These are phyloP conservation scores for Drosophila pegasa DNA, from an alignment of 2,888 invertebrate species.

Conservation along the genomic window DNA sequence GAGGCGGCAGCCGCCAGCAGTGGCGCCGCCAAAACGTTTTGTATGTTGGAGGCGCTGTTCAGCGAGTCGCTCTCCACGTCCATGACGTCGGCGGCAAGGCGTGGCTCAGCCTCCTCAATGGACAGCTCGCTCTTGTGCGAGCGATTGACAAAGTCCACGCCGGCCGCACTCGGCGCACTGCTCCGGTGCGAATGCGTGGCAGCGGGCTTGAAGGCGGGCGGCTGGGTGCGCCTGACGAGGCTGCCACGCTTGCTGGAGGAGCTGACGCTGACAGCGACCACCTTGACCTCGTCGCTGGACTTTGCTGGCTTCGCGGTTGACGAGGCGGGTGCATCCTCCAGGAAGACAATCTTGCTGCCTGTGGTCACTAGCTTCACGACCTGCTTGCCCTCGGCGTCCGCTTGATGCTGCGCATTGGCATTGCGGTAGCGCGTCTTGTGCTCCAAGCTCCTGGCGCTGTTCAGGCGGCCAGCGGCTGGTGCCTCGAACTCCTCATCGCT, in stretches of 20 bases:
- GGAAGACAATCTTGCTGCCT: conserved; percentile 83
- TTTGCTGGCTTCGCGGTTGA: conserved; percentile 37
- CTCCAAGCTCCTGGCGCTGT: conserved; percentile 60
- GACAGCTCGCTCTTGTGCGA: conserved; percentile 87
- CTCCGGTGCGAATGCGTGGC: conserved; percentile 26
- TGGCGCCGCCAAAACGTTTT: conserved; percentile 84
- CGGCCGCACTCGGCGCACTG: conserved; percentile 57
- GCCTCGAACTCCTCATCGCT: conserved; percentile 66
- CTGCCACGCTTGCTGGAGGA: conserved; percentile 78
- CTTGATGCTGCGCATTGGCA: conserved; percentile 49
- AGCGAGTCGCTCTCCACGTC: conserved; percentile 73
- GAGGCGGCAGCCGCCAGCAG: conserved; percentile 85
- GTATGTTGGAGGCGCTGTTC: conserved; percentile 83
- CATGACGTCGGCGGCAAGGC: conserved; percentile 83
- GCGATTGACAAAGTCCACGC: conserved; percentile 84
- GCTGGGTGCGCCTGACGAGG: conserved; percentile 41
- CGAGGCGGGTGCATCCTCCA: conserved; percentile 69
- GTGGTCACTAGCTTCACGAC: conserved; percentile 82
- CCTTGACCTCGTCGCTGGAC: conserved; percentile 82
- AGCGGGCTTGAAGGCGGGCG: conserved; percentile 28
- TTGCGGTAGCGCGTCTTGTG: conserved; percentile 63
- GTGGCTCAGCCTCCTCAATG: conserved; percentile 87
- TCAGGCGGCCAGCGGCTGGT: conserved; percentile 38
- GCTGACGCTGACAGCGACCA: conserved; percentile 86
- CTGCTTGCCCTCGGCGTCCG: conserved; percentile 65